Percentiles rank a stretch among this genome's conserved stretches.
These are phyloP conservation scores for Torymus auratus DNA, from an alignment of 2,888 invertebrate genomes.

Conservation along the genomic window DNA sequence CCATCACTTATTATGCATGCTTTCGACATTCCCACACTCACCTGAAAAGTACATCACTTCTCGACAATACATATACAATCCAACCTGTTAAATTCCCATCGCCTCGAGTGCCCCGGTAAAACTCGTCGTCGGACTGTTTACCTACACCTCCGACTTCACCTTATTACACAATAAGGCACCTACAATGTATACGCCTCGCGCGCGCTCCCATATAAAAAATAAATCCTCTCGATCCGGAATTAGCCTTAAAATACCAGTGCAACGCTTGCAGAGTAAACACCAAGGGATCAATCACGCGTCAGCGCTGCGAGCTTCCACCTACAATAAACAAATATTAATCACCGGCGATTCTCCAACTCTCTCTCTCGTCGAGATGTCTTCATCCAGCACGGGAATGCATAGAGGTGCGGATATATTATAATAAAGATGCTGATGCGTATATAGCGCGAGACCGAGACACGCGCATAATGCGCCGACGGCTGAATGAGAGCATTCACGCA, in stretches of 20 bases:
- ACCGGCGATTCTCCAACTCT: neutral
- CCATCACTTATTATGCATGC: too few species aligned
- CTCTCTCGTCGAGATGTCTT: too few species aligned
- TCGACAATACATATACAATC: too few species aligned
- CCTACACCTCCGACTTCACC: too few species aligned
- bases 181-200: neutral
- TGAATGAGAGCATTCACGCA: slow-evolving; percentile 36
- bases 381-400: too few species aligned
- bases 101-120: too few species aligned
- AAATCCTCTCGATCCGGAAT: slow-evolving; percentile 1
- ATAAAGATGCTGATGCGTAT: neutral
- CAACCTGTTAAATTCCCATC: too few species aligned
- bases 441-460: neutral
- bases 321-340: slow-evolving; percentile 51
- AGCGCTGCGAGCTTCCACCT: neutral
- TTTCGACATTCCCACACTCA: too few species aligned
- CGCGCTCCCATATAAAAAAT: too few species aligned
- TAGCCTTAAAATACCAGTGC: slow-evolving; percentile 23
- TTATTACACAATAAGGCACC: neutral
- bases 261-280: slow-evolving; percentile 16
- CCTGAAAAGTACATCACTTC: too few species aligned
- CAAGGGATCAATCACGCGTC: slow-evolving; percentile 26
- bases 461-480: neutral
- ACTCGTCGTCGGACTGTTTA: too few species aligned
- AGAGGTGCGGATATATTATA: too few species aligned